Conservation (phyloP, 2,888 invertebrate genomes). For the Drosophila pseudotalamancana region DNA sequence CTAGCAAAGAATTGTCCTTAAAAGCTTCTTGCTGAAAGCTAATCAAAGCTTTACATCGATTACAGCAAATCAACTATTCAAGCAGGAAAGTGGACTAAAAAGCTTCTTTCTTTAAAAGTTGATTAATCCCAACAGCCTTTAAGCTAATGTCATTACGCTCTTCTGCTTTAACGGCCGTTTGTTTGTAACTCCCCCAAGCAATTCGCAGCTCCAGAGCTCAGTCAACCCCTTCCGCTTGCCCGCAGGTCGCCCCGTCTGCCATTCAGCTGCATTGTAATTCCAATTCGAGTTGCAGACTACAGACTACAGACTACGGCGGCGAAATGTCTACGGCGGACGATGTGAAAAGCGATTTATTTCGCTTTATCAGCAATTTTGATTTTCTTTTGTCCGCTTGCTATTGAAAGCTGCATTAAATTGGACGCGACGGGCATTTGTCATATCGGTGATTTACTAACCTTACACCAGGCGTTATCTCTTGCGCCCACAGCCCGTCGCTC, state of each 20-base stretch:
- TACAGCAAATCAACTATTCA: neutral
- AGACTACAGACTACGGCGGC: conserved; percentile 36
- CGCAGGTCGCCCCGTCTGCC: conserved; percentile 30
- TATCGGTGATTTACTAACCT: conserved; percentile 78
- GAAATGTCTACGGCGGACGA: conserved; percentile 52
- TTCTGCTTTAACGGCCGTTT: conserved; percentile 21
- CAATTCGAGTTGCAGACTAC: conserved; percentile 58
- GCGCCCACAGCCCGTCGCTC: conserved; percentile 14
- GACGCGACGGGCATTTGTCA: conserved; percentile 59
- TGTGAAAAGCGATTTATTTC: conserved; percentile 68
- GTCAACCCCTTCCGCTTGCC: conserved; percentile 3
- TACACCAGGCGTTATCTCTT: conserved; percentile 65
- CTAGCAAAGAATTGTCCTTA: too few relatives aligned
- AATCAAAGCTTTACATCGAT: neutral
- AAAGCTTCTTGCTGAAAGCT: neutral
- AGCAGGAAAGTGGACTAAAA: too few relatives aligned
- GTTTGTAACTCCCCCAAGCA: conserved; percentile 25
- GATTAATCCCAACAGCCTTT: too few relatives aligned
- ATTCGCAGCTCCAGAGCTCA: conserved; percentile 40
- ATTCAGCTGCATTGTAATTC: conserved; percentile 45
- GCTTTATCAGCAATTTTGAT: conserved; percentile 73
- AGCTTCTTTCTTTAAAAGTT: neutral
- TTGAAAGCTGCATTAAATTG: conserved; percentile 57
- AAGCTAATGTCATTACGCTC: conserved; percentile 28
- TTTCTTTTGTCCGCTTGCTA: conserved; percentile 53